These are phyloP conservation scores for Tiliqua scincoides DNA, from an alignment of 2,113 vertebrate species.

Conservation along the genomic window DNA sequence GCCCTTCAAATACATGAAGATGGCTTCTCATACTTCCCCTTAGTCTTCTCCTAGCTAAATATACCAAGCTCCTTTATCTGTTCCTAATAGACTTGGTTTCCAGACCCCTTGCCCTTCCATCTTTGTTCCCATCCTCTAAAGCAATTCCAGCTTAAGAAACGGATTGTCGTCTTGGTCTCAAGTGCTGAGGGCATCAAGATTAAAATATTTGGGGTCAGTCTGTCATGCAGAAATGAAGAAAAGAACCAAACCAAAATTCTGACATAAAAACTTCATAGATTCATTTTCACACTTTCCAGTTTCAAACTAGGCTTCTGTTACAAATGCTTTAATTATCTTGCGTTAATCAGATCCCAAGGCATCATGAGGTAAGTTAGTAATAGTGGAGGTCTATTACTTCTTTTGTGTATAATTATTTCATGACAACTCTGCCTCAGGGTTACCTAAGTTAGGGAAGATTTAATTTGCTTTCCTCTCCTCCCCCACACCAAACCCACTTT, in stretches of 20 bases:
- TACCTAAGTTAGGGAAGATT: conserved; percentile 54
- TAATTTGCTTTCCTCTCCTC: conserved; percentile 37
- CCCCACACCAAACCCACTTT: conserved; percentile 34
- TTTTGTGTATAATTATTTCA: conserved; percentile 65
- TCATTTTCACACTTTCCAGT: conserved; percentile 35
- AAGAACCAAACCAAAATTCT: background rate
- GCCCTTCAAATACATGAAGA: no score
- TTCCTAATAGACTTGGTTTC: no score
- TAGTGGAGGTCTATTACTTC: conserved; percentile 29
- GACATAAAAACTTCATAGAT: background rate
- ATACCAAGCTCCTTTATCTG: no score
- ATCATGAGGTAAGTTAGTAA: conserved; percentile 43
- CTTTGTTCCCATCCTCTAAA: no score
- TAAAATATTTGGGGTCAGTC: background rate
- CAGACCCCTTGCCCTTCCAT: no score
- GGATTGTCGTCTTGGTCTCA: background rate
- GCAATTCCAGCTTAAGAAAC: background rate
- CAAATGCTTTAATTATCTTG: conserved; percentile 67
- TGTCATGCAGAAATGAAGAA: background rate
- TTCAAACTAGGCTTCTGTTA: conserved; percentile 38
- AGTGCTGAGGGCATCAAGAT: background rate
- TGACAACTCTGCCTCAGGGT: conserved; percentile 56
- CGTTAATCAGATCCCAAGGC: conserved; percentile 58
- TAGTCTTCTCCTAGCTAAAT: no score
- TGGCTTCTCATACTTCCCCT: no score